Base-by-base conservation (phyloP, 2,113 vertebrate genomes). In the Aramus guarauna region DNA sequence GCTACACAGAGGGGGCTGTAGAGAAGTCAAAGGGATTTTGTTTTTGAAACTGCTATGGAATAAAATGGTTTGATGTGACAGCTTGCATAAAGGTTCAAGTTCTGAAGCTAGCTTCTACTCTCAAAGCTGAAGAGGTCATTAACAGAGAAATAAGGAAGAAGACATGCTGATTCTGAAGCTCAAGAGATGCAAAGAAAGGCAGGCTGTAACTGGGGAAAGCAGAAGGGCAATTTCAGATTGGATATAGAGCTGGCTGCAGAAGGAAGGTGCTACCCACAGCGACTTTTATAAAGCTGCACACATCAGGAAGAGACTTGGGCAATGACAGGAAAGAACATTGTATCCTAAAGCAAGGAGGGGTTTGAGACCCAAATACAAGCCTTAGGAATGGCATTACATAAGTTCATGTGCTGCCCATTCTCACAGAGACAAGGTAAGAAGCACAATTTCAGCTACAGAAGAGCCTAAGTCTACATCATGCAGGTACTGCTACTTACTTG, bases 401-500 rank as follows among this genome's bases (percentile, higher is more conserved):
- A 74, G 48, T 60, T 75, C 48, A 47, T 6, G 6, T 63, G 41
- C 22, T 71, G 55, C 45, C 24, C 19, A 62, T 80, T 34, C 4
- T 53, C 19, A 50, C 43, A 11, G 18, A 80, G 48, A 47, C 11
- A 69, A 59, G 43, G 30, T 6, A 64, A 52, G 26, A 34, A 85
- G 24, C 29, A 34, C 10, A 66, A 45, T 45, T 18, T 75, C 39
- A 78, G 29, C 47, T 45, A 45, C 18, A 63, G 77, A 82, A 85
- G 78, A 91, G 11, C 4, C 12, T 3, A 1, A 5, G 15, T 26
- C 48, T 53, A 7, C 1, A 3, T 19, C 30, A 56, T 37, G 32
- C 23, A 26, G 7, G 27, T 32, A 62, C 20, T 23, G 15, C 50
- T 81, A 97, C 98, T 98, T 97, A 99, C 99, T 98, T 99, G 99